Evolutionary conservation across 2,888 invertebrate species (phyloP).

Genomic region (Plebejus anna): DNA sequence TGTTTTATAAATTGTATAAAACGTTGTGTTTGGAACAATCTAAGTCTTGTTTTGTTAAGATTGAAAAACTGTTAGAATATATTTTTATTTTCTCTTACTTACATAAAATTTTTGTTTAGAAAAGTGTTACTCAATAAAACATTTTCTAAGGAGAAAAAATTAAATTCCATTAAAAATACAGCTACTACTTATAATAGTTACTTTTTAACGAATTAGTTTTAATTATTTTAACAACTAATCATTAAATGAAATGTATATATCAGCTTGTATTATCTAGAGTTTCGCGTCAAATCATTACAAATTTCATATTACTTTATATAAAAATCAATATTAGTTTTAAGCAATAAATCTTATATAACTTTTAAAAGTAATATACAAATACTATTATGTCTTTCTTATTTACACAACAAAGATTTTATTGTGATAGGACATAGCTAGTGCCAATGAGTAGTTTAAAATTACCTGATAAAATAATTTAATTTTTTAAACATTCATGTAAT

Average conservation of each 20-base stretch:
- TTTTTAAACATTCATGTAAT: slow-evolving; percentile 24
- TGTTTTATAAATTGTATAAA: background rate
- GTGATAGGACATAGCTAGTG: slow-evolving; percentile 73
- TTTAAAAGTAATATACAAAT: slow-evolving; percentile 28
- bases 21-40: background rate
- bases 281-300: background rate
- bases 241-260: slow-evolving; percentile 24
- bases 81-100: background rate
- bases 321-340: slow-evolving; percentile 17
- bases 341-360: slow-evolving; percentile 20
- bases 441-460: slow-evolving; percentile 55
- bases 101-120: background rate
- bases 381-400: slow-evolving; percentile 14
- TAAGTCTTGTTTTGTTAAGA: background rate
- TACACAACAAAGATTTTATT: slow-evolving; percentile 46
- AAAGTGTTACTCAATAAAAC: background rate
- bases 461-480: slow-evolving; percentile 17
- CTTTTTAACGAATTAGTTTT: slow-evolving; percentile 12
- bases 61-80: background rate
- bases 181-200: background rate
- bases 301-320: slow-evolving; percentile 8
- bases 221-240: background rate
- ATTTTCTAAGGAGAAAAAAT: background rate
- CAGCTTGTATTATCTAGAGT: slow-evolving; percentile 15
- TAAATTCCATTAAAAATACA: background rate